Conservation (phyloP, 1,140 invertebrate genomes). For the Drosophila guanche region DNA sequence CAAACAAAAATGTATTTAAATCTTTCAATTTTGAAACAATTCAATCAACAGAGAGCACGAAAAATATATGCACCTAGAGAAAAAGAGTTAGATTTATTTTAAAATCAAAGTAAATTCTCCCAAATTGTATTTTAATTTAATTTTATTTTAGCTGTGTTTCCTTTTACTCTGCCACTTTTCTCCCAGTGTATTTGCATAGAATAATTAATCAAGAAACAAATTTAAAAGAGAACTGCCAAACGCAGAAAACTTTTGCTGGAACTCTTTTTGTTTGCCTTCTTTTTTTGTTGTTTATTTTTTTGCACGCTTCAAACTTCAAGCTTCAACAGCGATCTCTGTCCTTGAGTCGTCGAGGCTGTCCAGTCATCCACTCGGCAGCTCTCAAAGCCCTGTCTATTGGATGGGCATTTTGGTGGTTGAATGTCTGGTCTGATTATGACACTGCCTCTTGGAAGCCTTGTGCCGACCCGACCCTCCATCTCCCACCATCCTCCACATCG, state of each 20-base stretch:
- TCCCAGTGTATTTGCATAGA: not conserved
- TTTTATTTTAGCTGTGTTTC: not conserved
- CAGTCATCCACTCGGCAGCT: constrained; percentile 61
- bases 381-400: constrained; percentile 51
- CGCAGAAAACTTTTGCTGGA: constrained; percentile 27
- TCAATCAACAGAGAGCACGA: constrained; percentile 53
- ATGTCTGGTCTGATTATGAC: constrained; percentile 69
- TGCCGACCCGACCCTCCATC: constrained; percentile 2
- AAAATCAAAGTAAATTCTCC: not conserved
- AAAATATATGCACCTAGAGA: constrained; percentile 14
- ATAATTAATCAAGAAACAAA: constrained; percentile 45
- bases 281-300: constrained; percentile 50
- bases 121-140: too few species aligned
- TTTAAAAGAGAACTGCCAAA: constrained; percentile 39
- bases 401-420: constrained; percentile 11
- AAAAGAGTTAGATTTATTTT: constrained; percentile 13
- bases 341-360: constrained; percentile 72
- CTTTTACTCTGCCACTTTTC: not conserved
- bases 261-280: constrained; percentile 11
- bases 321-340: constrained; percentile 61
- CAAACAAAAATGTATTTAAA: constrained; percentile 40
- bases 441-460: constrained; percentile 56
- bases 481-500: not conserved
- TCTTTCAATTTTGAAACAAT: constrained; percentile 58
- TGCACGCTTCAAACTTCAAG: constrained; percentile 59